phyloP scores from a whole-genome alignment of 2,113 vertebrate genomes.

The Sitta europaea region DNA sequence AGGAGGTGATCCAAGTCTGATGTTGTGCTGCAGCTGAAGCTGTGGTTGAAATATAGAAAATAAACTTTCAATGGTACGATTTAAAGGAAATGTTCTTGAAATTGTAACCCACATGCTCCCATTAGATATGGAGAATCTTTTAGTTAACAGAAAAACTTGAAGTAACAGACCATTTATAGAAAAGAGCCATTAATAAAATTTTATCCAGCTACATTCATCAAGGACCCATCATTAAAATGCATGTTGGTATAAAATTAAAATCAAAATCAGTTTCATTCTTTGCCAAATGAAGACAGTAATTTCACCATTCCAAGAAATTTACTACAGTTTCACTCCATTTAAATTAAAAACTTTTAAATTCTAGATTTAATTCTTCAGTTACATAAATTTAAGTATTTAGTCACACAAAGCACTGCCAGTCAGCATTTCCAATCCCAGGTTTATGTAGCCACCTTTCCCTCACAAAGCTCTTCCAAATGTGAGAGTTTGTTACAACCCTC shows the following conservation, averaged over 20 bases:
- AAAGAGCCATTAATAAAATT: neutral
- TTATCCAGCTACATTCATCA: neutral
- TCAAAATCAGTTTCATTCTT: neutral
- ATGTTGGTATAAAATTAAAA: neutral
- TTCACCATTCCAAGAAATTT: neutral
- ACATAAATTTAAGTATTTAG: neutral
- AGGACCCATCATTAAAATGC: neutral
- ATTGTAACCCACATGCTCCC: neutral
- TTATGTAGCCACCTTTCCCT: neutral
- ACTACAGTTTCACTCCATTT: neutral
- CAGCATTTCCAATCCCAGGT: neutral
- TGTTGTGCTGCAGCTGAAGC: conserved; percentile 76
- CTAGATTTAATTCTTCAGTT: neutral
- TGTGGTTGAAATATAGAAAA: neutral
- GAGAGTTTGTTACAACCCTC: neutral
- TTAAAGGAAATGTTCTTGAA: neutral
- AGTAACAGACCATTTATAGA: neutral
- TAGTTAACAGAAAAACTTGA: neutral
- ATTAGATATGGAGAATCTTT: neutral
- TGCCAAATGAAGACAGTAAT: neutral
- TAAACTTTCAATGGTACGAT: neutral
- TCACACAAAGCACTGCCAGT: neutral
- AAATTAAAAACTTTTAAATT: neutral
- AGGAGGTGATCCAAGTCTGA: conserved; percentile 76
- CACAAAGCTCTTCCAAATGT: neutral